Percentiles rank a stretch among this genome's conserved stretches.
phyloP scores from a whole-genome alignment of 2,797 vertebrate genomes.

The Prunella strophiata region DNA sequence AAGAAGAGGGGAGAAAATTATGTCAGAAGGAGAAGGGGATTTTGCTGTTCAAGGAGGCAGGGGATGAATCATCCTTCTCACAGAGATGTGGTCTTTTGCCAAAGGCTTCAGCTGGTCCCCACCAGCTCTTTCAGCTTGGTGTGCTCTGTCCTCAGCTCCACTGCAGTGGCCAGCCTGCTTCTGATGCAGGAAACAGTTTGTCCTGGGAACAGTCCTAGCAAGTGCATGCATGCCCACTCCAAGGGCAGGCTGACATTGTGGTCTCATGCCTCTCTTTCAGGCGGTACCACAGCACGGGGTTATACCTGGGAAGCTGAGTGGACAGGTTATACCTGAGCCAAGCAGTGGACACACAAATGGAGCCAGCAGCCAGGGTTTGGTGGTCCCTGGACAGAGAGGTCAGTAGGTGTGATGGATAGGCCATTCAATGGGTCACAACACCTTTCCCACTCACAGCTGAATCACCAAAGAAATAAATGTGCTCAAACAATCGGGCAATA shows the following conservation, averaged over 20 bases:
- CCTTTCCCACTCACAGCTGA: background rate
- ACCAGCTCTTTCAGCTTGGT: background rate
- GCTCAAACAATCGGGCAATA: slow-evolving; percentile 5
- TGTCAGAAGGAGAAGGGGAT: background rate
- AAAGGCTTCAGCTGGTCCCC: background rate
- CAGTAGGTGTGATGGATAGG: background rate
- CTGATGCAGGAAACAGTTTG: background rate
- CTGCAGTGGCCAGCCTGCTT: background rate
- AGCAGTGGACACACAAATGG: background rate
- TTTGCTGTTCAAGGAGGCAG: background rate
- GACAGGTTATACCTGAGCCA: too few species aligned
- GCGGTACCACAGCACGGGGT: accelerated
- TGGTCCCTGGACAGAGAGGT: background rate
- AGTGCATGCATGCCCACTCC: accelerated
- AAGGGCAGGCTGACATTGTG: background rate
- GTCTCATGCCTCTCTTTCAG: background rate
- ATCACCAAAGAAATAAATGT: background rate
- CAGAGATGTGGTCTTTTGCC: background rate
- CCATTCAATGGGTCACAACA: background rate
- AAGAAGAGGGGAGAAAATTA: background rate
- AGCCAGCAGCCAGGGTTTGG: background rate
- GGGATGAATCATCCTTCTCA: background rate
- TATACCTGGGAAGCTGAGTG: background rate
- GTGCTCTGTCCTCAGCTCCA: accelerated
- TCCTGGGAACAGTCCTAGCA: background rate